These are phyloP conservation scores for Callinectes sapidus DNA, from an alignment of 2,888 invertebrate species.

Conservation along the genomic window DNA sequence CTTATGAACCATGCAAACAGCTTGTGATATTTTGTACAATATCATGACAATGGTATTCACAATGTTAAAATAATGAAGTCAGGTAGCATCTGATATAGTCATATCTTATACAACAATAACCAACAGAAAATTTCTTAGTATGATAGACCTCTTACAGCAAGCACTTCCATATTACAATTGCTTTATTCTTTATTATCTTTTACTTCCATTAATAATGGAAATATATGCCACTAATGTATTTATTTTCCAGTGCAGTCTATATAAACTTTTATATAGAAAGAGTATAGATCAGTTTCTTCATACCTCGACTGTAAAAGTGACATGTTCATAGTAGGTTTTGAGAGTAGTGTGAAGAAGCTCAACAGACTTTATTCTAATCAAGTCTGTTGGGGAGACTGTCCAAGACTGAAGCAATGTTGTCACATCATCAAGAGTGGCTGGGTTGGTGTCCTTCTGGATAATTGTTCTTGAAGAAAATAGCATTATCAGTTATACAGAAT, in stretches of 20 bases:
- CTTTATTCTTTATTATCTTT: no score
- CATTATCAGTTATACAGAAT: neutral
- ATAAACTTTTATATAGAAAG: neutral
- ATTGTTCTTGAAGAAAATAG: constrained; percentile 58
- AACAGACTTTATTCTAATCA: constrained; percentile 63
- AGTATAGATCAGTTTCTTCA: neutral
- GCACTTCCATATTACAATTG: neutral
- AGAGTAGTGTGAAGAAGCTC: constrained; percentile 67
- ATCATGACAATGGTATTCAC: neutral
- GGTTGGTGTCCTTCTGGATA: constrained; percentile 71
- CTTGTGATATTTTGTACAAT: no score
- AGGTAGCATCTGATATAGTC: neutral
- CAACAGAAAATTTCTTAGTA: neutral
- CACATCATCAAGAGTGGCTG: constrained; percentile 71
- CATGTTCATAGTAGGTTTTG: constrained; percentile 68
- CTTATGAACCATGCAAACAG: no score
- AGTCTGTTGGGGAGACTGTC: constrained; percentile 59
- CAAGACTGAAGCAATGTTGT: constrained; percentile 71
- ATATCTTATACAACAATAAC: no score
- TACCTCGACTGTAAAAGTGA: constrained; percentile 63
- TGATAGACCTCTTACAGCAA: neutral
- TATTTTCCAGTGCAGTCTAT: neutral
- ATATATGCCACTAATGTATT: no score
- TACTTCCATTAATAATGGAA: no score
- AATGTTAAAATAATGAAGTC: neutral